Evolutionary conservation across 2,888 invertebrate genomes (phyloP).

Genomic region (Zygaena filipendulae): DNA sequence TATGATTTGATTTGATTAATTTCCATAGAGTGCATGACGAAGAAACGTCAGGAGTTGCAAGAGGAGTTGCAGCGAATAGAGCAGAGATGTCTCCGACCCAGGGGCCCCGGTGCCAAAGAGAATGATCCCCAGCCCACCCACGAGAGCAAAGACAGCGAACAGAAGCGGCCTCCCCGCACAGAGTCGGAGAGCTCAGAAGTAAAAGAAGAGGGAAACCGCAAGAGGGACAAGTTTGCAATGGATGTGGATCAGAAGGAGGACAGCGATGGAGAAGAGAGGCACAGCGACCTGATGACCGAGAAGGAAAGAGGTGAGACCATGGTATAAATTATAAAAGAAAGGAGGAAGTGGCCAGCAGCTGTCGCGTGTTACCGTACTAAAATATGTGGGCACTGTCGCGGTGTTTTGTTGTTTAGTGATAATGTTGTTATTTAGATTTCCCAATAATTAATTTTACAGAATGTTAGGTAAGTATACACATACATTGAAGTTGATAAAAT

Average conservation of each 20-base stretch:
- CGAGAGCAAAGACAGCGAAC: slow-evolving; percentile 12
- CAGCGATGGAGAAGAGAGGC: slow-evolving; percentile 48
- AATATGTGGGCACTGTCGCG: too few relatives aligned
- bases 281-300: slow-evolving; percentile 23
- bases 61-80: slow-evolving; percentile 75
- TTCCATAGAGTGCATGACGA: slow-evolving; percentile 68
- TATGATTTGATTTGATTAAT: background rate
- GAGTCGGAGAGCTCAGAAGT: slow-evolving; percentile 13
- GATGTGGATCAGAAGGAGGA: slow-evolving; percentile 45
- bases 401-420: too few relatives aligned
- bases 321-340: too few relatives aligned
- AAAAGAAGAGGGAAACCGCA: slow-evolving; percentile 21
- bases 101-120: slow-evolving; percentile 38
- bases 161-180: too few relatives aligned
- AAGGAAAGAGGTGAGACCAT: slow-evolving; percentile 10
- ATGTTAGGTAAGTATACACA: slow-evolving; percentile 12
- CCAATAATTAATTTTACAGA: too few relatives aligned
- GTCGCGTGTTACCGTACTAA: too few relatives aligned
- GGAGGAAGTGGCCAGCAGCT: too few relatives aligned
- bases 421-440: too few relatives aligned
- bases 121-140: slow-evolving; percentile 28
- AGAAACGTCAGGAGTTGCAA: slow-evolving; percentile 71
- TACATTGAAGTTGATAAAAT: slow-evolving; percentile 4
- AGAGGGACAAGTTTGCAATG: slow-evolving; percentile 51
- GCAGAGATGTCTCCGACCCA: slow-evolving; percentile 44